Evolutionary conservation across 2,113 vertebrate species (phyloP).

Genomic region (Rattus norvegicus): GRCr8 NC_086035.1:5802501-5803000

Average conservation of each 20-base stretch:
- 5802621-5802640: neutral
- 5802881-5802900: neutral
- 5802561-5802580: neutral
- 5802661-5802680: neutral
- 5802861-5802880: neutral
- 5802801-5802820: neutral
- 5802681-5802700: neutral
- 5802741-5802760: neutral
- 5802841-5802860: neutral
- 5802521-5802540: neutral
- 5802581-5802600: neutral
- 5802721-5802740: neutral
- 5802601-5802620: neutral
- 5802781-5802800: neutral
- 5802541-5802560: neutral
- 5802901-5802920: neutral
- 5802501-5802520: neutral
- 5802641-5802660: neutral
- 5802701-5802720: neutral
- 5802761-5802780: neutral
- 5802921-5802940: fast-evolving
- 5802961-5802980: neutral
- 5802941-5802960: neutral
- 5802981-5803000: neutral
- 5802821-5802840: neutral